Conservation (phyloP, 1,140 invertebrate species). For the Neotoxoptera formosana region DNA sequence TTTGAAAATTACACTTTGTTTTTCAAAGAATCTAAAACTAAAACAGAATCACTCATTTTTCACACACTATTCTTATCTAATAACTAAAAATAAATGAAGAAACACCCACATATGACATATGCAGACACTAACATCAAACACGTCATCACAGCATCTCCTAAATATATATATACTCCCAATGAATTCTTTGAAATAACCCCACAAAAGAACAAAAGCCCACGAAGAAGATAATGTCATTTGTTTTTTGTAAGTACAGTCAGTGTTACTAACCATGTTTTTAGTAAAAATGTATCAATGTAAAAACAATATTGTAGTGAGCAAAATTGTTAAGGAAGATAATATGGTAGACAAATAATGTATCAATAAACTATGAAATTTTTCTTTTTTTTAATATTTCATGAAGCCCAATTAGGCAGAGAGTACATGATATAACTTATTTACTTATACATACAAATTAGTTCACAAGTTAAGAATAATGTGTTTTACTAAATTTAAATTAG, state of each 20-base stretch:
- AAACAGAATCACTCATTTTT: neutral
- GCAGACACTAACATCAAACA: neutral
- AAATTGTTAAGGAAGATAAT: too few relatives aligned
- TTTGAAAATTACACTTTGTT: neutral
- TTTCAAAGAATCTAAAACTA: neutral
- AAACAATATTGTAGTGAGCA: neutral
- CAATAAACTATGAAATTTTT: too few relatives aligned
- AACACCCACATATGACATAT: neutral
- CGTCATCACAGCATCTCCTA: neutral
- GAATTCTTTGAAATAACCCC: neutral
- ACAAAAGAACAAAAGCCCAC: neutral
- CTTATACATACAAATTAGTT: too few relatives aligned
- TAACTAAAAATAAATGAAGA: neutral
- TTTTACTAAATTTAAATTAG: too few relatives aligned
- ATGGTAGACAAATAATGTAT: too few relatives aligned
- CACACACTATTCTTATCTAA: neutral
- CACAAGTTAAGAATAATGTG: too few relatives aligned
- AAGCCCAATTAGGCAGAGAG: too few relatives aligned
- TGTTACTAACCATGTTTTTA: neutral
- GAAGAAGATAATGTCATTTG: neutral
- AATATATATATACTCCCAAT: neutral
- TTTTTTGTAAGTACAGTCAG: neutral
- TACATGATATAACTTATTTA: too few relatives aligned
- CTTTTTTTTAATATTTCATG: too few relatives aligned
- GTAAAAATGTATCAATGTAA: neutral